phyloP scores from a whole-genome alignment of 92 coral and sea anemone species.

The Plumapathes pennacea region DNA sequence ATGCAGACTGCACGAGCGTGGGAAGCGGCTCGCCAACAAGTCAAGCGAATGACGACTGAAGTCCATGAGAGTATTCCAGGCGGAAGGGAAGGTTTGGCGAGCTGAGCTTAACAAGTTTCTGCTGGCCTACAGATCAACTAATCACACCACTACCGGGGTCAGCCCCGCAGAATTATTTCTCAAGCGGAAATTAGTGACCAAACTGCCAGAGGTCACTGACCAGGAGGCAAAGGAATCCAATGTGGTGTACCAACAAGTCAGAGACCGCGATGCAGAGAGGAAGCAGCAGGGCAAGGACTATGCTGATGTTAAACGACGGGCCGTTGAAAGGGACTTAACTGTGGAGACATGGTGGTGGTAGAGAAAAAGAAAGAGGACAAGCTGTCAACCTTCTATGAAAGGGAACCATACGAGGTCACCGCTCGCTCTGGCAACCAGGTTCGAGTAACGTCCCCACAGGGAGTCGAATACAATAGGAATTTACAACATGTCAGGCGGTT shows the following conservation, averaged over 20 bases:
- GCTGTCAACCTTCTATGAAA: constrained; percentile 43
- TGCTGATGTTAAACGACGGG: constrained; percentile 25
- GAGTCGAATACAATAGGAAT: constrained; percentile 45
- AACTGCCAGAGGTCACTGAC: constrained; percentile 1
- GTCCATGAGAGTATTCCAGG: constrained; percentile 33
- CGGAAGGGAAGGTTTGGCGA: constrained; percentile 22
- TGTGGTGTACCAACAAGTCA: constrained; percentile 7
- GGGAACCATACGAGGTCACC: constrained; percentile 37
- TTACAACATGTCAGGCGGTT: constrained; percentile 38
- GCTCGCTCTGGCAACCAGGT: constrained; percentile 42
- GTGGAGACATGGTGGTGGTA: constrained; percentile 30
- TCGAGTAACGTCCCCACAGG: constrained; percentile 28
- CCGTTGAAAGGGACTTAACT: constrained; percentile 19
- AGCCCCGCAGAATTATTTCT: constrained; percentile 17
- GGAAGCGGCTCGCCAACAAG: no score
- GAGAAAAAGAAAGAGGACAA: constrained; percentile 45
- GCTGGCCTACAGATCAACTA: constrained; percentile 19
- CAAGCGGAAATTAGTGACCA: constrained; percentile 2
- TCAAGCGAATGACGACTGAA: constrained; percentile 17
- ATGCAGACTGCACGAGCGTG: no score
- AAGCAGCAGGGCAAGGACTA: constrained; percentile 31
- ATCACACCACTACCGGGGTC: constrained; percentile 16
- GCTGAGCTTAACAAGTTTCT: constrained; percentile 27
- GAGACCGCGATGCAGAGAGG: constrained; percentile 36
- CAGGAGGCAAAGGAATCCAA: neutral